Percentiles rank a stretch among this genome's conserved stretches.
Evolutionary conservation across 2,113 vertebrate genomes (phyloP).

Genomic region (Trinectes maculatus): DNA sequence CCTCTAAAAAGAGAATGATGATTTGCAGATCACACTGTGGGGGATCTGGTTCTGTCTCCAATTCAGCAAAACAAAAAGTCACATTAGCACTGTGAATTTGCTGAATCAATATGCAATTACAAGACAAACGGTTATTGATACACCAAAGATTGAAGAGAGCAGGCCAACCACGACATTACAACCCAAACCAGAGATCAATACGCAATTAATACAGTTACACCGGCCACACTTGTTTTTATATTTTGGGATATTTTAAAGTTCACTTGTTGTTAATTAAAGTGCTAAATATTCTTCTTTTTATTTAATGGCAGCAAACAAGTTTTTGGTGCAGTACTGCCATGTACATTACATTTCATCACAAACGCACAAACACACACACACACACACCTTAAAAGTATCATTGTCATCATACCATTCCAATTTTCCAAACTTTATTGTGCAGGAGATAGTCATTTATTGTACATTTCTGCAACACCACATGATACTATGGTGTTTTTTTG

Average conservation of each 20-base stretch:
- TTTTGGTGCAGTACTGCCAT: too few species aligned
- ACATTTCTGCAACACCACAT: neutral
- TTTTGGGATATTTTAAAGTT: conserved; percentile 8
- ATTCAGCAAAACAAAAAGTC: conserved; percentile 35
- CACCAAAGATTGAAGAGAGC: conserved; percentile 56
- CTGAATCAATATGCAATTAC: conserved; percentile 81
- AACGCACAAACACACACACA: too few species aligned
- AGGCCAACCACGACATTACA: conserved; percentile 65
- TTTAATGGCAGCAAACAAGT: too few species aligned
- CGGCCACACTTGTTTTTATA: neutral
- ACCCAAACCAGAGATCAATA: conserved; percentile 66
- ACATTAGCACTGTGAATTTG: conserved; percentile 49
- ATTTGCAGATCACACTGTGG: conserved; percentile 6
- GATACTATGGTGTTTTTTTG: neutral
- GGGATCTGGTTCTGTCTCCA: conserved; percentile 33
- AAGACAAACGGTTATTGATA: conserved; percentile 79
- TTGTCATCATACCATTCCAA: neutral
- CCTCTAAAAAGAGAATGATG: conserved; percentile 41
- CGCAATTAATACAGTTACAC: conserved; percentile 60
- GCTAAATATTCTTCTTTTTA: too few species aligned
- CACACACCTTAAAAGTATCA: too few species aligned
- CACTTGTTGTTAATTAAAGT: neutral
- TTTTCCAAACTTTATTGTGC: neutral
- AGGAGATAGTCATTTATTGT: too few species aligned
- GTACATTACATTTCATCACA: too few species aligned